phyloP scores from a whole-genome alignment of 2,113 vertebrate genomes.

The Rissa tridactyla region DNA sequence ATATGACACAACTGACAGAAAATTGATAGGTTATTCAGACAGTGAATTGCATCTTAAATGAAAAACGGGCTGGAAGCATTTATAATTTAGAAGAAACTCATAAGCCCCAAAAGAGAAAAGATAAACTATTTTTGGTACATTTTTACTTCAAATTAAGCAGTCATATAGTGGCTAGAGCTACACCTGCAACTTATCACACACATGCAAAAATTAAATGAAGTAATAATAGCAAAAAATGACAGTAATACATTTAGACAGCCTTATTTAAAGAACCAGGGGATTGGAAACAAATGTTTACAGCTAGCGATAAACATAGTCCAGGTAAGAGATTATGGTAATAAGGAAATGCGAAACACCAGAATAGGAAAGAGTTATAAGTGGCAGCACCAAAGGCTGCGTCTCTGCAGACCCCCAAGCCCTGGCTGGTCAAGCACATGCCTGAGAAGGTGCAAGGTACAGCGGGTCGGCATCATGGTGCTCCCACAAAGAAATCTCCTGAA shows the following conservation, averaged over 20 bases:
- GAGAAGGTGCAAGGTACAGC: background rate
- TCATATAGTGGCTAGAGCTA: background rate
- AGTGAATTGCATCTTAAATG: background rate
- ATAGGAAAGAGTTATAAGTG: background rate
- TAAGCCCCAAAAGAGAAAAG: background rate
- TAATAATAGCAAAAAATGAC: background rate
- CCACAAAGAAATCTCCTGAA: background rate
- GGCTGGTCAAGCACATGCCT: background rate
- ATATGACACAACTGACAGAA: background rate
- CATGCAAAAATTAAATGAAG: background rate
- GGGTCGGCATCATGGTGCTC: rapidly evolving
- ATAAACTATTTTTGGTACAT: background rate
- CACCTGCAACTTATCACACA: background rate
- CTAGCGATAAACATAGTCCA: background rate
- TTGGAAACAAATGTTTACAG: background rate
- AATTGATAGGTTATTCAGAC: background rate
- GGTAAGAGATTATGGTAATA: background rate
- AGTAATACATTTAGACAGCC: background rate
- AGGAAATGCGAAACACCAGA: background rate
- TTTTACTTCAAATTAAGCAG: background rate
- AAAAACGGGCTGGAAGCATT: background rate
- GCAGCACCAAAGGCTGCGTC: background rate
- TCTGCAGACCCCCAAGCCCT: background rate
- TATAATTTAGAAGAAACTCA: background rate
- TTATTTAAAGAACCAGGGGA: constrained; percentile 9